Base-by-base conservation (phyloP, 1,140 invertebrate genomes). In the Coptotermes formosanus region DNA sequence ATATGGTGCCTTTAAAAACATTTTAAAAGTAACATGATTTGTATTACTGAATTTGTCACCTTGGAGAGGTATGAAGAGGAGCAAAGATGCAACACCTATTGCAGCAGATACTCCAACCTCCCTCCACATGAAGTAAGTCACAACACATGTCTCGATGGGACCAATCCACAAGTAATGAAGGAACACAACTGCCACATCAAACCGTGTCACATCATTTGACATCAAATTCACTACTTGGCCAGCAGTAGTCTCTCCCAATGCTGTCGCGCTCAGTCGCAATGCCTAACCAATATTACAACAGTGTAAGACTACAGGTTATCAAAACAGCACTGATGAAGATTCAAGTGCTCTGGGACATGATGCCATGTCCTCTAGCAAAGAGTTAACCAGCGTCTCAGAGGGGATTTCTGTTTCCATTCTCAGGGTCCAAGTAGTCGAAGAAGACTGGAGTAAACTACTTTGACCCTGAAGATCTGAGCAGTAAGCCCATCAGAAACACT, bases 191-290 rank as follows among this genome's bases (percentile, higher is more conserved):
- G 93, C 93, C 64, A 93, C 92, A 89, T 96, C 95, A 88, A 96
- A 94, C 38, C 94, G 92, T 86, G 94, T 94, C 83, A 96, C 94
- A 90, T 99, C 97, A 90, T 98, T 99, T 21, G 97, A 97, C 87
- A 99, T 92, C 12, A 99, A 92, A 91, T 98, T 99, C 21, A 98
- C 95, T 89, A 98, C 95, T 91, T 99, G 95, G 19, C 97, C 97
- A 64, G 94, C 93, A 7, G 96, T 96, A 11, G 96, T 96, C 89
- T 96, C 93, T 32, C 94, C 94, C 55, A 98, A 90, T 14, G 96
- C 94, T 6, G 92, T 94, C 88, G 89, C 89, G 55, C 91, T 92
- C 83, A 92, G 87, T 23, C 91, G 91, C 75, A 95, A 89, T 3
- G 92, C 88, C 90, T 75, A 25, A 7, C n/a, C 30, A 75, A 75